Conservation (phyloP, 2,113 vertebrate species). For the Empidonax alnorum region DNA sequence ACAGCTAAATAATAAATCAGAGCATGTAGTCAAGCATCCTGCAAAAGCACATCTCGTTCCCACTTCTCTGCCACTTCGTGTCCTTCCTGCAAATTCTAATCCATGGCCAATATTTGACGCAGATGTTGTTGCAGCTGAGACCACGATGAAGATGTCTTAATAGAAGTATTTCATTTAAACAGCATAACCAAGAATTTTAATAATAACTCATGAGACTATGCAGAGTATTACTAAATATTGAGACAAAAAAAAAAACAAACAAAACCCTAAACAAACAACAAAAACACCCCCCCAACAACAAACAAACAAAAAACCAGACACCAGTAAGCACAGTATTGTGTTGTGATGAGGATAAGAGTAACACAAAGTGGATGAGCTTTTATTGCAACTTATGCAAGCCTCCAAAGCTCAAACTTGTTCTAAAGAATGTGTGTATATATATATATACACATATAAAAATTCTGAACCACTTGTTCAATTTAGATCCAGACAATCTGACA, state of each 20-base stretch:
- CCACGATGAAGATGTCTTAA: neutral
- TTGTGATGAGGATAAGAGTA: neutral
- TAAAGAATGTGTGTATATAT: neutral
- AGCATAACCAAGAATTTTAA: neutral
- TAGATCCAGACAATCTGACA: neutral
- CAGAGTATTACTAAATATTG: neutral
- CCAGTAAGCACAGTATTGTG: neutral
- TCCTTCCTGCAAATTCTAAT: neutral
- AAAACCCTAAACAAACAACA: too few species aligned
- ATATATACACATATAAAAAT: neutral
- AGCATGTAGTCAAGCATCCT: conserved; percentile 45
- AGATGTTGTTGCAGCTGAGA: neutral
- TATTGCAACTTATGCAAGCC: neutral
- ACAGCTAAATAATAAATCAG: conserved; percentile 81
- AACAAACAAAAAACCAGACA: neutral
- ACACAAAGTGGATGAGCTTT: neutral
- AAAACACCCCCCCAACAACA: neutral
- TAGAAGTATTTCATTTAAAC: neutral
- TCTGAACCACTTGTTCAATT: neutral
- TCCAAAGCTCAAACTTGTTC: neutral
- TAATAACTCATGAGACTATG: neutral
- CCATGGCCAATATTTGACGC: neutral
- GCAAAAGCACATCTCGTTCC: conserved; percentile 37
- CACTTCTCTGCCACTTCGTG: neutral
- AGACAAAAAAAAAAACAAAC: neutral